These are phyloP conservation scores for Phyllotis vaccarum DNA, from an alignment of 2,797 vertebrate species.

Conservation along the genomic window DNA sequence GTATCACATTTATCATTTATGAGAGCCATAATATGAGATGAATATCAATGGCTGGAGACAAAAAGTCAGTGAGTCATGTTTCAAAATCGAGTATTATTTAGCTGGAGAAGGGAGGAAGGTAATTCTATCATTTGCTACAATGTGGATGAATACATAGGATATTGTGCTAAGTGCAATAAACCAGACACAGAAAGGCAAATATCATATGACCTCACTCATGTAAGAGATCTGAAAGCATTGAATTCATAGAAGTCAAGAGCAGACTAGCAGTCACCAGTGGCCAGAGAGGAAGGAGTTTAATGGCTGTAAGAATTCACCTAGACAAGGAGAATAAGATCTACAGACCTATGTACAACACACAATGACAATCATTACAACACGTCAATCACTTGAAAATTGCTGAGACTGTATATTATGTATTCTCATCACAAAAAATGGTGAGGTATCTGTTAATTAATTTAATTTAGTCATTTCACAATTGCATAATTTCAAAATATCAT, in stretches of 20 bases:
- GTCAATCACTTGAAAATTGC: not conserved
- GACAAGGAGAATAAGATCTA: not conserved
- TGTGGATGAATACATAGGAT: not conserved
- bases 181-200: not conserved
- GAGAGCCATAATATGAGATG: not conserved
- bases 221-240: not conserved
- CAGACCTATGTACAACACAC: not conserved
- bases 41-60: not conserved
- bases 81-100: not conserved
- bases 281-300: not conserved
- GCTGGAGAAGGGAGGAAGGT: not conserved
- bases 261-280: not conserved
- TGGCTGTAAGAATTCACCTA: not conserved
- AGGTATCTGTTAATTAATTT: not conserved
- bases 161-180: not conserved
- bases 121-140: not conserved
- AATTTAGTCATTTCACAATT: not conserved
- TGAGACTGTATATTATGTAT: not conserved
- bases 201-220: not conserved
- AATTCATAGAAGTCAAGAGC: not conserved
- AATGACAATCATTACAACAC: not conserved
- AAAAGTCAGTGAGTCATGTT: not conserved
- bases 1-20: not conserved
- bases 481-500: not conserved
- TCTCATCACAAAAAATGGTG: not conserved